Percentiles rank a stretch among this genome's conserved stretches.
Conservation (phyloP, 2,113 vertebrate genomes). For the Microcebus griseorufus region DNA sequence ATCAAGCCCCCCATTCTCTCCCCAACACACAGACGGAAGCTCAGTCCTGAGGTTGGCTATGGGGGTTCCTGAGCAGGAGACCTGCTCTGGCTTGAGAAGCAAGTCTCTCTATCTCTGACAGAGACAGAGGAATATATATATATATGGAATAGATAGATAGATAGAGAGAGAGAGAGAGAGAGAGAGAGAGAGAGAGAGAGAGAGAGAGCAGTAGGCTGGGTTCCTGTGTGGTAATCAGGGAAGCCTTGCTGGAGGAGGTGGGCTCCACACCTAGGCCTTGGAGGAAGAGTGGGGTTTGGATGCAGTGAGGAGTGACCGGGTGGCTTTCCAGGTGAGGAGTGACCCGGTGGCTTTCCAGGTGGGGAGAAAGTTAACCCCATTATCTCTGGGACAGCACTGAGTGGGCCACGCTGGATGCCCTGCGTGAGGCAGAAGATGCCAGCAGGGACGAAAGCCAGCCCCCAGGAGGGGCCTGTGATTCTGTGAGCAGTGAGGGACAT, state of each 20-base stretch:
- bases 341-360: neutral
- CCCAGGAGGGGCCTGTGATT: neutral
- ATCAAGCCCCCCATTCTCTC: neutral
- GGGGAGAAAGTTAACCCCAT: neutral
- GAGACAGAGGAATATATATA: no score
- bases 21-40: no score
- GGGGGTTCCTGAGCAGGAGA: neutral
- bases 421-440: neutral
- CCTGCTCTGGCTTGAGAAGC: neutral
- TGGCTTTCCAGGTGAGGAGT: neutral
- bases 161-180: no score
- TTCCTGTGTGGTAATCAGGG: neutral
- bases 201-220: no score
- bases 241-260: neutral
- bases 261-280: neutral
- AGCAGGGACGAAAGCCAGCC: no score
- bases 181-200: no score
- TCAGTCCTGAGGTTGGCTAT: neutral
- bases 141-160: no score
- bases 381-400: neutral
- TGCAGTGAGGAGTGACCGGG: neutral
- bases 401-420: accelerated
- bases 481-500: neutral
- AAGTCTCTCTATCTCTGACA: neutral
- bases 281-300: neutral